Evolutionary conservation across 2,113 vertebrate genomes (phyloP).

Genomic region (Mus pahari): DNA sequence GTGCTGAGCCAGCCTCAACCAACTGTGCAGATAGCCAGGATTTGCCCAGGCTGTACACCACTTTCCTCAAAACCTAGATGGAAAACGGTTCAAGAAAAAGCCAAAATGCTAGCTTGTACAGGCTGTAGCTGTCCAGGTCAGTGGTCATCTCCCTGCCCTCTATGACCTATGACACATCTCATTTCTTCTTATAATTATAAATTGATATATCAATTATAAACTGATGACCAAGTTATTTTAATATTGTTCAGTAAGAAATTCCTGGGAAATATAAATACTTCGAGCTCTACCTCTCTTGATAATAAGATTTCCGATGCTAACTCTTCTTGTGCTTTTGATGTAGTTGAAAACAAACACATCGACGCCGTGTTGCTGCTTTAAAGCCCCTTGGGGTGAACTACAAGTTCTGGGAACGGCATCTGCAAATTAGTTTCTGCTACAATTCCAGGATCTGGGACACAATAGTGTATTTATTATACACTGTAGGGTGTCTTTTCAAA

Average conservation of each 20-base stretch:
- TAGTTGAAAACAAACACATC: constrained; percentile 55
- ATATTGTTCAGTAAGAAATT: constrained; percentile 51
- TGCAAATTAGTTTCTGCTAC: constrained; percentile 64
- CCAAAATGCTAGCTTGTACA: background rate
- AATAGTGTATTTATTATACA: constrained; percentile 40
- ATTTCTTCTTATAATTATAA: background rate
- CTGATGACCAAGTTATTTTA: constrained; percentile 50
- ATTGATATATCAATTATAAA: constrained; percentile 3
- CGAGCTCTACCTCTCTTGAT: background rate
- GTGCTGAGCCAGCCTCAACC: background rate
- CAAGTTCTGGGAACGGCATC: constrained; percentile 69
- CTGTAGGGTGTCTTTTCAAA: background rate
- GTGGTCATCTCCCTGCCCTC: background rate
- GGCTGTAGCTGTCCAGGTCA: background rate
- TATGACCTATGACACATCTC: background rate
- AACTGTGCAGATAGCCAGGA: background rate
- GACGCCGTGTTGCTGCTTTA: constrained; percentile 42
- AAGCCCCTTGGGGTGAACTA: constrained; percentile 67
- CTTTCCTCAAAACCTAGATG: too few species aligned
- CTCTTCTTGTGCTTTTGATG: constrained; percentile 59
- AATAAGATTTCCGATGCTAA: constrained; percentile 47
- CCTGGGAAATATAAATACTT: constrained; percentile 50
- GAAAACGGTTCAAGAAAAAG: background rate
- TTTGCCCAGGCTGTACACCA: background rate
- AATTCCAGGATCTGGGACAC: constrained; percentile 54